Evolutionary conservation across 92 coral and sea anemone species (phyloP), one percentile per base, ranked within the genome.

Genomic region (Micromussa lordhowensis): DNA sequence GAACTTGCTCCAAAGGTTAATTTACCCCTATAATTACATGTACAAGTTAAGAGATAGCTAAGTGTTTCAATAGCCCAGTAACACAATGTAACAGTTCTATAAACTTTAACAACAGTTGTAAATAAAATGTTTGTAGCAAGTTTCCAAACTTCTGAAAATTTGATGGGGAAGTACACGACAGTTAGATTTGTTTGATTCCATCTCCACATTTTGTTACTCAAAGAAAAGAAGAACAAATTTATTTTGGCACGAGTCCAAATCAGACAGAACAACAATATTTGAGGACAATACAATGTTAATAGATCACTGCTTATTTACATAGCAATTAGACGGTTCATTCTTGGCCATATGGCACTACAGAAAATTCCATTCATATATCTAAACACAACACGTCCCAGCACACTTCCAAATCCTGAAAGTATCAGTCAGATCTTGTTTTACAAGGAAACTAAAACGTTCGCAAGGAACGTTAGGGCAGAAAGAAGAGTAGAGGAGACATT

Each of bases 271-370:
- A 44, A 82, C 61, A 68, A 28, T 28, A 82, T 40, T 14, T 19
- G 2, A 0, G 32, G 51, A 82, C 63, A 68, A 28, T 29, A 44
- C 18, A 69, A 44, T 44, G 51, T 44, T 44, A 8, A 44, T 8
- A 44, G 12, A 44, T 44, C 51, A 44, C 54, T 72, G 80, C 69
- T 70, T 54, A 83, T 71, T 54, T 29, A 69, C 78, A 30, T 70
- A 49, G 64, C 86, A 69, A 32, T 70, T n/a, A 36, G 53, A 7
- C 36, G 48, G 85, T 32, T 51, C 44, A 80, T 59, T 59, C 31
- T 58, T 13, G 24, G 24, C 30, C 19, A 59, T 29, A 79, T 31
- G 35, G 18, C 24, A 18, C 51, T 38, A 3, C 35, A 82, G 51
- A 44, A 31, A 83, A 53, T 83, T 31, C 49, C 63, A 48, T 24